phyloP scores from a whole-genome alignment of 30 jellyfish, hydroid and myxozoan genomes.

The Cassiopea andromeda region DNA sequence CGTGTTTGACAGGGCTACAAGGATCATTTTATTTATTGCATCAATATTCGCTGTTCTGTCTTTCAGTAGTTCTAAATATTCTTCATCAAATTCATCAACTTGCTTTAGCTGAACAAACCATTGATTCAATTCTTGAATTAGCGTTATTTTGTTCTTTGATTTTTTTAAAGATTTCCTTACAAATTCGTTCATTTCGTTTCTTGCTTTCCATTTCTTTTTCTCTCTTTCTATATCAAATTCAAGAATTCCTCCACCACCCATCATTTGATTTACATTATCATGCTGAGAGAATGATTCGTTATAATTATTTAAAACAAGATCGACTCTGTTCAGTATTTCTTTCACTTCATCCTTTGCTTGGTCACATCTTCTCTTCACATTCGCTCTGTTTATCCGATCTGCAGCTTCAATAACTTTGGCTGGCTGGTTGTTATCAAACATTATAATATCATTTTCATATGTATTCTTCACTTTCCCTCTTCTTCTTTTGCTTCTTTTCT shows the following conservation, averaged over 20 bases:
- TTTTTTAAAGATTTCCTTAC: conserved; percentile 26
- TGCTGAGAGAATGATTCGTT: neutral
- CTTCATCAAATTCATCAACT: conserved; percentile 14
- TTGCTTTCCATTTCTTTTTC: conserved; percentile 55
- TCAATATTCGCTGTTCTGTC: conserved; percentile 8
- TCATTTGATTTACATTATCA: conserved; percentile 38
- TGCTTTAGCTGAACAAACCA: conserved; percentile 53
- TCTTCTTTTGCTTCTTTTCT: neutral
- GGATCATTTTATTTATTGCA: conserved; percentile 17
- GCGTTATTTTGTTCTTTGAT: conserved; percentile 26
- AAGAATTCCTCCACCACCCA: conserved; percentile 7
- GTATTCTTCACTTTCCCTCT: neutral
- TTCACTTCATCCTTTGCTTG: conserved; percentile 66
- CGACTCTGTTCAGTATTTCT: conserved; percentile 52
- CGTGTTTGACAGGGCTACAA: conserved; percentile 26
- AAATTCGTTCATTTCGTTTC: conserved; percentile 48
- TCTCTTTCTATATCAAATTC: conserved; percentile 70
- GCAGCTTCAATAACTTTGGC: conserved; percentile 73
- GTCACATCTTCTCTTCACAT: conserved; percentile 31
- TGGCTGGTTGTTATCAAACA: conserved; percentile 10
- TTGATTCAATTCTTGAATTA: conserved; percentile 54
- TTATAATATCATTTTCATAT: neutral
- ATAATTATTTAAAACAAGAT: conserved; percentile 59
- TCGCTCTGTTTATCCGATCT: conserved; percentile 66
- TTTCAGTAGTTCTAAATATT: conserved; percentile 6